phyloP scores from a whole-genome alignment of 2,113 vertebrate species.

The Dasypus novemcinctus region DNA sequence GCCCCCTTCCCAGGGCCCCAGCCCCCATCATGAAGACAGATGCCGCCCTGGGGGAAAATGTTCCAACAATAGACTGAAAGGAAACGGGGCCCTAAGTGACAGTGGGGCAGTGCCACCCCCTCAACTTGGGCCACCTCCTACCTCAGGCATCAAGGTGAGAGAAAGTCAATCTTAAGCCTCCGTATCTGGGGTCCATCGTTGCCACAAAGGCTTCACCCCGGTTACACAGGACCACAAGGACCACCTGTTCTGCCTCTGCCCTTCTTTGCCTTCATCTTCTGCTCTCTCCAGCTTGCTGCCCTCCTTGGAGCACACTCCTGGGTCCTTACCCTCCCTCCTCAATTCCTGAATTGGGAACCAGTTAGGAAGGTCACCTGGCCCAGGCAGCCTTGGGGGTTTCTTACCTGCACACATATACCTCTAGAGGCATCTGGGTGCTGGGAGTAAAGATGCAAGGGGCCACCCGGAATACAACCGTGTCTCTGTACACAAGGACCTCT shows the following conservation, averaged over 20 bases:
- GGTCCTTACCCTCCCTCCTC: background rate
- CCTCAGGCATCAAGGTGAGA: background rate
- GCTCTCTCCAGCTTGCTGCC: background rate
- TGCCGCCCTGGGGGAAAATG: background rate
- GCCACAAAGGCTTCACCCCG: background rate
- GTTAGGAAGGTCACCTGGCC: fast-evolving
- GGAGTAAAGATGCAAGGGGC: slow-evolving; percentile 95
- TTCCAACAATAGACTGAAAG: background rate
- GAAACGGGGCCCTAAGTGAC: background rate
- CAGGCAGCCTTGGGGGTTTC: fast-evolving
- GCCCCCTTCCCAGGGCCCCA: background rate
- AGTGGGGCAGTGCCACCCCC: background rate
- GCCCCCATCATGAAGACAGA: background rate
- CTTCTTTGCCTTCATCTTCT: fast-evolving
- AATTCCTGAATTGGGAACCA: too few species aligned
- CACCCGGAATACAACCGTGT: slow-evolving; percentile 89
- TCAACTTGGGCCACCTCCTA: background rate
- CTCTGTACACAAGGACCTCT: slow-evolving; percentile 88
- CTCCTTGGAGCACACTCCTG: too few species aligned
- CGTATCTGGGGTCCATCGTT: background rate
- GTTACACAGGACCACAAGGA: too few species aligned
- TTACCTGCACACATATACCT: slow-evolving; percentile 90
- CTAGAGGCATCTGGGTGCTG: slow-evolving; percentile 86
- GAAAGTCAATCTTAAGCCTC: background rate
- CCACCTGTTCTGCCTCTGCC: fast-evolving